Evolutionary conservation across 2,113 vertebrate genomes (phyloP), one percentile per base, ranked within the genome.

Genomic region (Leptobrachium leishanense): DNA sequence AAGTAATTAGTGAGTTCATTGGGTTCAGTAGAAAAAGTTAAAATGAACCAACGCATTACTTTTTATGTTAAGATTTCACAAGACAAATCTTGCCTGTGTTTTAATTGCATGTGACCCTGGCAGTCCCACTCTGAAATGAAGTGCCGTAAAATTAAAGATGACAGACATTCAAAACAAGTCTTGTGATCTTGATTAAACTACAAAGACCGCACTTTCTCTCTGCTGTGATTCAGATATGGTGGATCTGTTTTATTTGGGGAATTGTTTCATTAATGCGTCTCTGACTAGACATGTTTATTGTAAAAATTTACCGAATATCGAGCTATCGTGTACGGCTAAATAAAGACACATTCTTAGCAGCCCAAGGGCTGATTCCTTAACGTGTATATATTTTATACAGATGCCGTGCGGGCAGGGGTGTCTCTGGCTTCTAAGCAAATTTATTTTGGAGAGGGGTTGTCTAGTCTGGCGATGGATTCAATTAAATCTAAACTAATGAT

Each of bases 271-370:
- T 96, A 95, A 96, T 95, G 90, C 91, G 93, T 93, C 94, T 96
- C 94, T 96, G 95, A 95, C 93, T 93, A 91, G 91, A 92, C 90
- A 94, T 96, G 96, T 96, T 97, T 95, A 95, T 96, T 94, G 93
- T 90, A 90, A 84, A 31, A 94, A 94, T 95, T 89, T 85, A 88
- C 84, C 82, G 88, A 90, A 88, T 89, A 88, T 90, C 88, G 90
- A 87, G 89, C 84, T 90, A 92, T 87, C 88, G 86, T 85, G 89
- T 92, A 93, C 90, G 90, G 89, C 88, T 90, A 88, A 86, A 86
- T 79, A 83, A 88, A 90, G 84, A 82, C 75, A 87, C 89, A 82
- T 86, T 83, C 85, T 89, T 87, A 92, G 89, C 87, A 15, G 55
- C 55, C 55, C 8, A 50, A 50, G 46, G 46, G 8, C 4, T 8